These are phyloP conservation scores for Halichoerus grypus DNA, from an alignment of 2,113 vertebrate species.

Conservation along the genomic window DNA sequence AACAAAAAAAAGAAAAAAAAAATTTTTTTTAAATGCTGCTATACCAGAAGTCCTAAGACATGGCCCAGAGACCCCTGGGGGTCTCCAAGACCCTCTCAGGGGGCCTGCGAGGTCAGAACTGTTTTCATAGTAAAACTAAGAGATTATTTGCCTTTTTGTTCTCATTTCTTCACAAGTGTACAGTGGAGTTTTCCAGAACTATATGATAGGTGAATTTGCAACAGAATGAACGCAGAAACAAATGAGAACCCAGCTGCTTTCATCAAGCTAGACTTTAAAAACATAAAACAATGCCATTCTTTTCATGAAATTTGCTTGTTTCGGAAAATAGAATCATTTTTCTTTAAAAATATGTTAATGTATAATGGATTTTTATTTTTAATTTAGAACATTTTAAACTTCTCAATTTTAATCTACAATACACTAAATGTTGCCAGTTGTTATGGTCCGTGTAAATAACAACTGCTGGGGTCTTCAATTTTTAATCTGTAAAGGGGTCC, in stretches of 20 bases:
- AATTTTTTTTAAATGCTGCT: background rate
- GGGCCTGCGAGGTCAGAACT: background rate
- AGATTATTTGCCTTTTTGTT: background rate
- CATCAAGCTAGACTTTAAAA: background rate
- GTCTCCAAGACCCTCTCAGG: background rate
- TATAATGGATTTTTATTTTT: background rate
- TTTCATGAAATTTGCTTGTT: constrained; percentile 24
- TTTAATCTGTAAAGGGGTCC: background rate
- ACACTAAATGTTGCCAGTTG: background rate
- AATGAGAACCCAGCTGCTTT: background rate
- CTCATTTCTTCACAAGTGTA: background rate
- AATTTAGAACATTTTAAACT: background rate
- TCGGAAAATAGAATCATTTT: constrained; percentile 33
- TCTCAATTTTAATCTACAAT: background rate
- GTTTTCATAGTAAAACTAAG: background rate
- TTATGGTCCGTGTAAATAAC: background rate
- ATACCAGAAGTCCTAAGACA: background rate
- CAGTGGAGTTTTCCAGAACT: background rate
- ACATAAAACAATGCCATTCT: background rate
- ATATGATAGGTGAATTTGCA: background rate
- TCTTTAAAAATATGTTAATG: background rate
- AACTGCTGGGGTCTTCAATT: background rate
- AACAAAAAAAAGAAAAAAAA: background rate
- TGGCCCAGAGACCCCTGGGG: background rate
- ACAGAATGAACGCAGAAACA: background rate